Evolutionary conservation across 2,888 invertebrate genomes (phyloP).

Genomic region (Pachliopta kotzebuea): DNA sequence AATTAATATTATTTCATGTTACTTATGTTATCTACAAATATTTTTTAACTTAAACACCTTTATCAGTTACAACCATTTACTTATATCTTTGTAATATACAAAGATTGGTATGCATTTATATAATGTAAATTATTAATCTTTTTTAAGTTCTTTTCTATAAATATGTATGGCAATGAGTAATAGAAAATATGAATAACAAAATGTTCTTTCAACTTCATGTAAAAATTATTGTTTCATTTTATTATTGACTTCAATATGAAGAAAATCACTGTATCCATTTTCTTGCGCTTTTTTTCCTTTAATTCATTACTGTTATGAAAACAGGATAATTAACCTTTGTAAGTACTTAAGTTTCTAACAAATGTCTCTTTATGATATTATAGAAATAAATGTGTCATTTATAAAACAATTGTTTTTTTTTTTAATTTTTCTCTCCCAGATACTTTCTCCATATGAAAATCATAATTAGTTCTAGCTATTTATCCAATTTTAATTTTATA

Average conservation of each 20-base stretch:
- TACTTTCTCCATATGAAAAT: no score
- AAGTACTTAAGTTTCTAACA: conserved; percentile 28
- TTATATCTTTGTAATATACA: no score
- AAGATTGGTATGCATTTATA: no score
- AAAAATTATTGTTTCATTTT: background rate
- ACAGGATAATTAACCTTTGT: conserved; percentile 9
- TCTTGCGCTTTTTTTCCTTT: background rate
- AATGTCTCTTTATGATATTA: conserved; percentile 30
- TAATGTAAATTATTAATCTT: no score
- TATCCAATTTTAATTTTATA: no score
- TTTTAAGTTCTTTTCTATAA: no score
- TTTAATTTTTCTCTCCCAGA: background rate
- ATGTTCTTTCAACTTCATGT: background rate
- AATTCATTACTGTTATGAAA: background rate
- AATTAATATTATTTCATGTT: no score
- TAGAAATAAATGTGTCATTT: conserved; percentile 28
- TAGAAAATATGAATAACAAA: background rate
- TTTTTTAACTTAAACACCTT: no score
- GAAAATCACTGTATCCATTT: background rate
- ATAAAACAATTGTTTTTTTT: conserved; percentile 1
- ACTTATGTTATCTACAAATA: no score
- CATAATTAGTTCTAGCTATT: no score
- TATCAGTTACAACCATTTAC: no score
- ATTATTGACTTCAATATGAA: background rate
- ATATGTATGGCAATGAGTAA: background rate